Conservation (phyloP, 2,797 vertebrate species). For the Halcyon leucocephala region DNA sequence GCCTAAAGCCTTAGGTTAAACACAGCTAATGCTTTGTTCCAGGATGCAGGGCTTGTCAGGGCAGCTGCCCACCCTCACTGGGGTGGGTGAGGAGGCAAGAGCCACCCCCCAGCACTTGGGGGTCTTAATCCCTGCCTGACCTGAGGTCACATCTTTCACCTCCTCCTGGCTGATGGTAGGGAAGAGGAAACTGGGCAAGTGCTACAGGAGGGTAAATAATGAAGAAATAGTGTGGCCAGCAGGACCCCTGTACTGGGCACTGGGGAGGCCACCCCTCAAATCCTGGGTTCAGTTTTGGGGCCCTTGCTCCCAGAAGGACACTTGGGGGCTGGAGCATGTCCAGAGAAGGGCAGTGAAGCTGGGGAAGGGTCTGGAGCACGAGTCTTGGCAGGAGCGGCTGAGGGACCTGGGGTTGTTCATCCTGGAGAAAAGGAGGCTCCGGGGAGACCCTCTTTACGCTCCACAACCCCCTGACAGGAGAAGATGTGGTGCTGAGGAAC, state of each 20-base stretch:
- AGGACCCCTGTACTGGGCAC: background rate
- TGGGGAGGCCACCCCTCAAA: background rate
- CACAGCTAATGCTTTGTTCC: fast-evolving
- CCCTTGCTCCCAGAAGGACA: background rate
- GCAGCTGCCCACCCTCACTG: background rate
- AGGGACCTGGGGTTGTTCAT: background rate
- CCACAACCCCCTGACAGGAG: background rate
- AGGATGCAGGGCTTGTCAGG: background rate
- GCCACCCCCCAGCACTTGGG: background rate
- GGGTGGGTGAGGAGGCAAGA: fast-evolving
- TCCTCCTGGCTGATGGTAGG: background rate
- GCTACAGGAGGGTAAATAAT: background rate
- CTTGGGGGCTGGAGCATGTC: no score
- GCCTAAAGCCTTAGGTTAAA: background rate
- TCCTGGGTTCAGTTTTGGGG: background rate
- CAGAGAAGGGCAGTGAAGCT: no score
- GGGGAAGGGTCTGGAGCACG: background rate
- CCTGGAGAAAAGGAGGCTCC: background rate
- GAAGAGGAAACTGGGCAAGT: background rate
- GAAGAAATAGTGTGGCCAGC: background rate
- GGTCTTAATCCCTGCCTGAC: background rate
- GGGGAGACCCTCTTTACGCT: background rate
- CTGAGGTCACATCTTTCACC: background rate
- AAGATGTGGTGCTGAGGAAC: background rate
- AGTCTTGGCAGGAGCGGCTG: background rate